Evolutionary conservation across 2,888 invertebrate species (phyloP).

Genomic region (Patella depressa): DNA sequence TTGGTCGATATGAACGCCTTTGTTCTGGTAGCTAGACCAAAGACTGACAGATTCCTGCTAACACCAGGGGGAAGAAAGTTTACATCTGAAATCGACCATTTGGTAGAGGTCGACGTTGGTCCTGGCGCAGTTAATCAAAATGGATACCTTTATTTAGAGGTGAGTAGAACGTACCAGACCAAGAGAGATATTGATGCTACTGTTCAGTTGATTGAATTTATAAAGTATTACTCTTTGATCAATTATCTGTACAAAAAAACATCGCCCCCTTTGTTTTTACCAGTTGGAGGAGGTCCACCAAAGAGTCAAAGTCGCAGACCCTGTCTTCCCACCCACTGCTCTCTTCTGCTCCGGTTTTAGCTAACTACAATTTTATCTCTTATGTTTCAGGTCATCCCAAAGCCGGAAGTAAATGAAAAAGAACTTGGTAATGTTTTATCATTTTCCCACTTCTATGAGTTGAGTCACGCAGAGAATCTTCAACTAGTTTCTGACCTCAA

Average conservation of each 20-base stretch:
- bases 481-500: conserved; percentile 28
- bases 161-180: not conserved
- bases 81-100: conserved; percentile 32
- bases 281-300: too few relatives aligned
- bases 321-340: too few relatives aligned
- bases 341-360: too few relatives aligned
- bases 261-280: too few relatives aligned
- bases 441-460: conserved; percentile 43
- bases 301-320: too few relatives aligned
- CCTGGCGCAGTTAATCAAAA: conserved; percentile 28
- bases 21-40: conserved; percentile 37
- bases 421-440: conserved; percentile 34
- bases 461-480: conserved; percentile 25
- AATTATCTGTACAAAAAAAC: too few relatives aligned
- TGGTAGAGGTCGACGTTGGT: conserved; percentile 30
- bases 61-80: conserved; percentile 26
- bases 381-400: conserved; percentile 36
- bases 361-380: not conserved
- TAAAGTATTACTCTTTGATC: too few relatives aligned
- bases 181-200: not conserved
- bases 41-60: conserved; percentile 35
- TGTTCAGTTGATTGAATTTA: not conserved
- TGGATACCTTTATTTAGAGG: conserved; percentile 38
- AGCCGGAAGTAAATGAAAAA: conserved; percentile 36
- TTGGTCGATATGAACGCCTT: conserved; percentile 34